These are phyloP conservation scores for Dicerorhinus sumatrensis DNA, from an alignment of 2,113 vertebrate species.

Conservation along the genomic window DNA sequence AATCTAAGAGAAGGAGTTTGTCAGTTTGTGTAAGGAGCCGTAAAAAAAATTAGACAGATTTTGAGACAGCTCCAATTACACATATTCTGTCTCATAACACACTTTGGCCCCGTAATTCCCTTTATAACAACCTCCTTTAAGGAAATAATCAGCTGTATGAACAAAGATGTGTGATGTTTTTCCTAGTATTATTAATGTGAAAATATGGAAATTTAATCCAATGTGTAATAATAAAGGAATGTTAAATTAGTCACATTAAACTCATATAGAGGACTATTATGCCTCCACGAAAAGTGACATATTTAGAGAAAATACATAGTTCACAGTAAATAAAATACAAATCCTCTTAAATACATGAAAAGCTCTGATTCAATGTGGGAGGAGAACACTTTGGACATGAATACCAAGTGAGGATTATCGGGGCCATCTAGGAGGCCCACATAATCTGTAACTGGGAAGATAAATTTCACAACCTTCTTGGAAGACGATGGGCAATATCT, in stretches of 20 bases:
- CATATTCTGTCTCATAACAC: neutral
- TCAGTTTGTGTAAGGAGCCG: neutral
- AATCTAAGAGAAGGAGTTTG: neutral
- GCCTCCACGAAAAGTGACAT: neutral
- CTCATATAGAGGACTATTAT: neutral
- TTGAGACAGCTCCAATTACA: neutral
- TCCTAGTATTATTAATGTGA: neutral
- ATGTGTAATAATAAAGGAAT: neutral
- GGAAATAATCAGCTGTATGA: neutral
- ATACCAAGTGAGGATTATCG: neutral
- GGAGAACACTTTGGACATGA: neutral
- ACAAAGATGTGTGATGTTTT: slow-evolving; percentile 36
- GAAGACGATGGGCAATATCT: neutral
- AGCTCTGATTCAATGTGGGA: neutral
- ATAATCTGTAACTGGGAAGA: neutral
- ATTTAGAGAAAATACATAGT: slow-evolving; percentile 17
- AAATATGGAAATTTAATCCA: neutral
- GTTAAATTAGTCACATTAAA: neutral
- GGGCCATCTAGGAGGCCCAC: neutral
- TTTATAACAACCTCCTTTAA: neutral
- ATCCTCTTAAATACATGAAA: neutral
- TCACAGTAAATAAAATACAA: neutral
- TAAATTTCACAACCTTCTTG: neutral
- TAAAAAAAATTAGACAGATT: neutral
- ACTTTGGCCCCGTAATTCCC: neutral